Evolutionary conservation across 1,140 invertebrate genomes (phyloP).

Genomic region (Doryteuthis pealeii): DNA sequence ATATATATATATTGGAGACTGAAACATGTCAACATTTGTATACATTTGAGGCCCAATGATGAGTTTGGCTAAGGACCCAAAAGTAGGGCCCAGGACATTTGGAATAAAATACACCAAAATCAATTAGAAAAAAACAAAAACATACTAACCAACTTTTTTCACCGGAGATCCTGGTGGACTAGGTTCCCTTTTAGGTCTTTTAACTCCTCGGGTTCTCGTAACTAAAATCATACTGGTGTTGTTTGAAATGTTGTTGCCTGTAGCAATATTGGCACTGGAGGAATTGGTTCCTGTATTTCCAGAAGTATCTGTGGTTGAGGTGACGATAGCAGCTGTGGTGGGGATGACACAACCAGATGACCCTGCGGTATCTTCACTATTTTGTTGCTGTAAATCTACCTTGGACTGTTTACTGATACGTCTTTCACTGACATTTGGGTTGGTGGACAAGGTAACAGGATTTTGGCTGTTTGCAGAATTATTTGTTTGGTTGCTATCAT

Average conservation of each 20-base stretch:
- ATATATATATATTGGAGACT: neutral
- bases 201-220: constrained; percentile 32
- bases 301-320: neutral
- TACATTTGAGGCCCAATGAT: too few species aligned
- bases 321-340: neutral
- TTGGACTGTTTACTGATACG: neutral
- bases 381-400: neutral
- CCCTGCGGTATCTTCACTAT: neutral
- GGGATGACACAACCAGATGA: neutral
- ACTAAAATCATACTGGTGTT: neutral
- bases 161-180: constrained; percentile 43
- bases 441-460: neutral
- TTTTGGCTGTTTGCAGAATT: neutral
- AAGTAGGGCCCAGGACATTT: too few species aligned
- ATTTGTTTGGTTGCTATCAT: neutral
- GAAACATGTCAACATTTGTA: neutral
- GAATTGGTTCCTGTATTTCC: neutral
- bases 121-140: neutral
- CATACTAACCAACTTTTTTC: constrained; percentile 34
- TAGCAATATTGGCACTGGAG: neutral
- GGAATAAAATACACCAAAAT: too few species aligned
- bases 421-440: neutral
- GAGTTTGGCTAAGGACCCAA: too few species aligned
- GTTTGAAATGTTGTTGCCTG: neutral
- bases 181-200: constrained; percentile 37